Evolutionary conservation across 2,113 vertebrate species (phyloP).

Genomic region (Sphaerodactylus townsendi): DNA sequence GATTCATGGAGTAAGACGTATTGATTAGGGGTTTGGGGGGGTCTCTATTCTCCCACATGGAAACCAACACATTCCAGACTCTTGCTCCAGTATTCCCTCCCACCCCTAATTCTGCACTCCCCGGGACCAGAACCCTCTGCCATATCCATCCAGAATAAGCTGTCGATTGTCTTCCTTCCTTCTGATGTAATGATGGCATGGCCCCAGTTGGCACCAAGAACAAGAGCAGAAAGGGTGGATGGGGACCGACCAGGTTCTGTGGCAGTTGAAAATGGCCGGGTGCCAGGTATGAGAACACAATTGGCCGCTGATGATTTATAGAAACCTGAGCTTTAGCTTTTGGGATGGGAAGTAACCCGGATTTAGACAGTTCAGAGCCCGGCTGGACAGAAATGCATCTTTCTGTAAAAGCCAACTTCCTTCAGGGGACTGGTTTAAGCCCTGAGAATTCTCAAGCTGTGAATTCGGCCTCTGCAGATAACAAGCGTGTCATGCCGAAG

Average conservation of each 20-base stretch:
- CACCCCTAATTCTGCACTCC: background rate
- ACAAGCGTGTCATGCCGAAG: background rate
- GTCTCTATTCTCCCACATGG: background rate
- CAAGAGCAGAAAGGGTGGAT: conserved; percentile 1
- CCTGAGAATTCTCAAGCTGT: background rate
- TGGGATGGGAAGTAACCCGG: conserved; percentile 3
- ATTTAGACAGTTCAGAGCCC: background rate
- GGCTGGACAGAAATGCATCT: background rate
- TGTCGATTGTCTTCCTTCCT: background rate
- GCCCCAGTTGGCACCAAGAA: background rate
- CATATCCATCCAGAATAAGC: background rate
- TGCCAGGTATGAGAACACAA: conserved; percentile 8
- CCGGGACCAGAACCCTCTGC: background rate
- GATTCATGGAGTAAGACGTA: background rate
- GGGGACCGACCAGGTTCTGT: background rate
- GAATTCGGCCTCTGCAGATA: background rate
- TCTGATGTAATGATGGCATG: conserved; percentile 9
- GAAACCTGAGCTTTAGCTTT: conserved; percentile 17
- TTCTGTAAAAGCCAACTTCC: background rate
- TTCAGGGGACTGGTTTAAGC: background rate
- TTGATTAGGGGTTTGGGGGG: background rate
- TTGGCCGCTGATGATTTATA: conserved; percentile 9
- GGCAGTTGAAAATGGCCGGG: background rate
- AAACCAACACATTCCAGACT: background rate
- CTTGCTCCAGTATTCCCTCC: background rate